Evolutionary conservation across 2,888 invertebrate genomes (phyloP).

Genomic region (Lepas anatifera): DNA sequence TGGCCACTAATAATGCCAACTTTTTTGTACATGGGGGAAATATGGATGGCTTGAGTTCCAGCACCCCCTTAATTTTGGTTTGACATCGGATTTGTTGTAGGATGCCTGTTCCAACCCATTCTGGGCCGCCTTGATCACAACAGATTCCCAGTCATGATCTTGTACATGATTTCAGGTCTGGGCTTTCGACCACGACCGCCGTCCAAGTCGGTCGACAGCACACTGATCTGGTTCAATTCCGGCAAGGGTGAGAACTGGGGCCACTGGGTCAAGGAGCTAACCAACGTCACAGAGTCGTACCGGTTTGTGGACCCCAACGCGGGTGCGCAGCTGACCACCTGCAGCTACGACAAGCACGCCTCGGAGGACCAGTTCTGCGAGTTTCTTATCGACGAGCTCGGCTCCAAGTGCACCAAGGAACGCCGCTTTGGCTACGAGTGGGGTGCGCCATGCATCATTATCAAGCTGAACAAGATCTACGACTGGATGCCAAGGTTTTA

Average conservation of each 20-base stretch:
- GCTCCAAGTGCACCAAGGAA: conserved; percentile 55
- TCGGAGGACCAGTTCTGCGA: conserved; percentile 64
- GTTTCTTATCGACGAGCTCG: conserved; percentile 57
- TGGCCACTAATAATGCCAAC: too few species aligned
- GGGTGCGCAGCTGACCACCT: conserved; percentile 1
- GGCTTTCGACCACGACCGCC: conserved; percentile 96
- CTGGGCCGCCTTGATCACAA: too few species aligned
- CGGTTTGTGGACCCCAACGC: conserved; percentile 3
- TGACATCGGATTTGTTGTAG: too few species aligned
- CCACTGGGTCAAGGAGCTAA: conserved; percentile 66
- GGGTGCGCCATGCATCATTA: conserved; percentile 83
- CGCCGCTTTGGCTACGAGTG: conserved; percentile 75
- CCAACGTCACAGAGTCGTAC: conserved; percentile 50
- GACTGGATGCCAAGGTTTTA: conserved; percentile 72
- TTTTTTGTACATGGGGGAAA: too few species aligned
- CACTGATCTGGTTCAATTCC: conserved; percentile 86
- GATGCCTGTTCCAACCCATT: too few species aligned
- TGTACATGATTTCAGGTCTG: too few species aligned
- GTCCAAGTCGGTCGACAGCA: conserved; percentile 84
- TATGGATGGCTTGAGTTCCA: too few species aligned
- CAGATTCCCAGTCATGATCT: too few species aligned
- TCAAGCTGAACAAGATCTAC: conserved; percentile 94
- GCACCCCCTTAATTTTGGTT: too few species aligned
- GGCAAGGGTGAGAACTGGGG: conserved; percentile 61
- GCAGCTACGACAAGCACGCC: conserved; percentile 6